These are phyloP conservation scores for Smutsia gigantea DNA, from an alignment of 2,797 vertebrate species.

Conservation along the genomic window DNA sequence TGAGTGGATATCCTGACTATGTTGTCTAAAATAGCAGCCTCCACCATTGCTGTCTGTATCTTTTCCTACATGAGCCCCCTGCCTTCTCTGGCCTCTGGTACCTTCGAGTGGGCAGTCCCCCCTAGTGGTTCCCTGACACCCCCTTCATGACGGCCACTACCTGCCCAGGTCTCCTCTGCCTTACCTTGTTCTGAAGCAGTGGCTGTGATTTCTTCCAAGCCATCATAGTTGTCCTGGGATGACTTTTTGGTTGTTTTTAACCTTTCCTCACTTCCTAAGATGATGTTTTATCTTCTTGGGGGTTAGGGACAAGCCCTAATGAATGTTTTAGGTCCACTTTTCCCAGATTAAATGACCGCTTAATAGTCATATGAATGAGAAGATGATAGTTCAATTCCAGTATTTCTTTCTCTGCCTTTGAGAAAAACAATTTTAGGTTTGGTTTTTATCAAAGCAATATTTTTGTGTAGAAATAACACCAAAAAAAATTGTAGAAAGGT, in stretches of 20 bases:
- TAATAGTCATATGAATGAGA: background rate
- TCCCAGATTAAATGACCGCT: background rate
- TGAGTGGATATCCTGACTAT: background rate
- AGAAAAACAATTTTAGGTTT: background rate
- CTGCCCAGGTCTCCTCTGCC: background rate
- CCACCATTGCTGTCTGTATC: background rate
- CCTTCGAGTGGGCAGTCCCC: background rate
- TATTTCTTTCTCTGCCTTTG: slow-evolving; percentile 14
- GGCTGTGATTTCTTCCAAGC: background rate
- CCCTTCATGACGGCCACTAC: background rate
- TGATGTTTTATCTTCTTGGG: background rate
- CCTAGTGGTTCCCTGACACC: background rate
- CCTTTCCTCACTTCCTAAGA: background rate
- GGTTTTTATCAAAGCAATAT: background rate
- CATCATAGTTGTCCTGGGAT: background rate
- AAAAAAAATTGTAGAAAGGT: background rate
- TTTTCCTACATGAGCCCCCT: background rate
- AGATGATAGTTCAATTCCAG: background rate
- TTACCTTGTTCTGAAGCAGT: background rate
- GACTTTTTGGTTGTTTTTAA: background rate
- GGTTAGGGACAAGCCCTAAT: background rate
- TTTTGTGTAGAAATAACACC: background rate
- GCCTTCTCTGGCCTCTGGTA: background rate
- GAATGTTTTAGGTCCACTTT: background rate
- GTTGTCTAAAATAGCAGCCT: background rate